These are phyloP conservation scores for Limnephilus marmoratus DNA, from an alignment of 2,888 invertebrate species.

Conservation along the genomic window DNA sequence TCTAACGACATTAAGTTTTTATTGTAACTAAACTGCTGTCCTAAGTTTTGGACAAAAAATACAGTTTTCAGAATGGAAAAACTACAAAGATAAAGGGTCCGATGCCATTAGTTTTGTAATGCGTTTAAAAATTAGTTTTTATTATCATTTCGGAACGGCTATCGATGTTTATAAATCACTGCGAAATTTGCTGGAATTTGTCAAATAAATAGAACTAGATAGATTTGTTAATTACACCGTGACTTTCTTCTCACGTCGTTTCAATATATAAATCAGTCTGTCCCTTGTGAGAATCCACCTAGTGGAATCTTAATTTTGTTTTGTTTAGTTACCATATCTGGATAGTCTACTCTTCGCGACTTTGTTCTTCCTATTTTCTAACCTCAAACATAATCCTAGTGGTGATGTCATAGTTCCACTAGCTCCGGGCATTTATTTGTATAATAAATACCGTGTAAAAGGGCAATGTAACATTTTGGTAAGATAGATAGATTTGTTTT, in stretches of 20 bases:
- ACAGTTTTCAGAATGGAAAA: background rate
- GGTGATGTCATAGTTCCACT: background rate
- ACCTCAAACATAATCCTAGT: background rate
- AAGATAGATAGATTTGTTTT: too few relatives aligned
- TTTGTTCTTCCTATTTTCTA: background rate
- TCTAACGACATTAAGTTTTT: constrained; percentile 58
- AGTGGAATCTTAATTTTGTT: background rate
- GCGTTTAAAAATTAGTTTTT: background rate
- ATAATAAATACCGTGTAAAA: background rate
- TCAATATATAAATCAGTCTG: too few relatives aligned
- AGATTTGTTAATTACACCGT: background rate
- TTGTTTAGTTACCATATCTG: background rate
- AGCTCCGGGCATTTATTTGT: background rate
- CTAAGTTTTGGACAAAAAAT: background rate
- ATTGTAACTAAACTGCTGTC: constrained; percentile 37
- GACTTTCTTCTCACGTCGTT: too few relatives aligned
- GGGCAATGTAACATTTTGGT: background rate
- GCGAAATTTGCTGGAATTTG: background rate
- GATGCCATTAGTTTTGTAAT: constrained; percentile 3
- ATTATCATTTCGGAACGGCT: background rate
- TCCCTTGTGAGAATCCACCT: background rate
- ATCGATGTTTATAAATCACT: background rate
- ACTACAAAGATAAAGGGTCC: constrained; percentile 22
- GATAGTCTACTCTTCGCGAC: background rate
- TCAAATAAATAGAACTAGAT: background rate